Conservation (phyloP, 2,113 vertebrate genomes). For the Pseudorasbora parva region DNA sequence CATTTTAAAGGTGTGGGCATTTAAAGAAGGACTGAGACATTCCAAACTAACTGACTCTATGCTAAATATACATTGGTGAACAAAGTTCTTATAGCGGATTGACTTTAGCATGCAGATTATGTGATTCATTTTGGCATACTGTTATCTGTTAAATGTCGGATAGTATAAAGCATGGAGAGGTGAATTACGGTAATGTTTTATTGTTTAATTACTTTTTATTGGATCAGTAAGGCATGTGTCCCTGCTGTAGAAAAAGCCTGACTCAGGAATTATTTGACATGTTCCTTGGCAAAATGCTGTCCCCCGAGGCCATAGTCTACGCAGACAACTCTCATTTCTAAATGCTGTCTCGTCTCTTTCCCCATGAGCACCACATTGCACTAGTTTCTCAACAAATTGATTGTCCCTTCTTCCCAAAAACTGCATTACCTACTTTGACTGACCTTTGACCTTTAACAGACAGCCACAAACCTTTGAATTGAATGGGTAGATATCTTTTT, state of each 20-base stretch:
- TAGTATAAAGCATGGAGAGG: background rate
- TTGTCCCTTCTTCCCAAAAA: slow-evolving; percentile 9
- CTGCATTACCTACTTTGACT: background rate
- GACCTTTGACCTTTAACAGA: background rate
- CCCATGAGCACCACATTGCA: background rate
- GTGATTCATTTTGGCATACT: background rate
- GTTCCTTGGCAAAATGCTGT: background rate
- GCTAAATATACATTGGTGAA: background rate
- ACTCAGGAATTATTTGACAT: background rate
- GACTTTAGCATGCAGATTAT: background rate
- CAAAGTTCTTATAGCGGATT: background rate
- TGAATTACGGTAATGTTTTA: background rate
- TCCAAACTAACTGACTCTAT: background rate
- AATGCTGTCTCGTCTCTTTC: slow-evolving; percentile 18
- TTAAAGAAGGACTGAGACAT: background rate
- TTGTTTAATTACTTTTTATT: slow-evolving; percentile 1
- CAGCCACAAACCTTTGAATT: background rate
- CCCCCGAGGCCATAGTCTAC: slow-evolving; percentile 1
- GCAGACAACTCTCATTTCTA: slow-evolving; percentile 30
- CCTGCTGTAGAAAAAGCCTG: background rate
- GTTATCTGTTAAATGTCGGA: background rate
- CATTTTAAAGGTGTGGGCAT: background rate
- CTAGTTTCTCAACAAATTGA: slow-evolving; percentile 45
- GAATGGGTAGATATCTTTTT: background rate
- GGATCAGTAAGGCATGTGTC: background rate